phyloP scores from a whole-genome alignment of 2,113 vertebrate genomes.

The Aldabrachelys gigantea region DNA sequence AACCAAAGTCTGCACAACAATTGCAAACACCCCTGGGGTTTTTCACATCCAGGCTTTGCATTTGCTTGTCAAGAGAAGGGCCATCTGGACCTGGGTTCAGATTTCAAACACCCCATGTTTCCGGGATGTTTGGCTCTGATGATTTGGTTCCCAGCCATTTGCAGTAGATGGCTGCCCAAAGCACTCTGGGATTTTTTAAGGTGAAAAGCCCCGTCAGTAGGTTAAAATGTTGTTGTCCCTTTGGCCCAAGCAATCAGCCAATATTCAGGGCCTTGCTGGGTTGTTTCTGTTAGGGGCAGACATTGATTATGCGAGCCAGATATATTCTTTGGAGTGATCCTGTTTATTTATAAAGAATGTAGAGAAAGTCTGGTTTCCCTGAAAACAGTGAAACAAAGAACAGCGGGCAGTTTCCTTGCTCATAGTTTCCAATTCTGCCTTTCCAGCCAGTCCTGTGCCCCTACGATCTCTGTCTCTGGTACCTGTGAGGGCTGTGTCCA shows the following conservation, averaged over 20 bases:
- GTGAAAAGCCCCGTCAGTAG: not conserved
- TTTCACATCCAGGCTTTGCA: not conserved
- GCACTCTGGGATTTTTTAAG: not conserved
- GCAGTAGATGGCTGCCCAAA: not conserved
- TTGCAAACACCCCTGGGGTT: not conserved
- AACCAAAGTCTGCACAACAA: not conserved
- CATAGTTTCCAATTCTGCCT: not conserved
- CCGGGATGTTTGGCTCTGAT: not conserved
- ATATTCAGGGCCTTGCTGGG: not conserved
- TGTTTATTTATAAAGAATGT: not conserved
- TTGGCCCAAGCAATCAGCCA: not conserved
- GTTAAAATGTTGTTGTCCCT: not conserved
- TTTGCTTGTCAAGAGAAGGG: not conserved
- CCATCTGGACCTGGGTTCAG: not conserved
- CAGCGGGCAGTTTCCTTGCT: not conserved
- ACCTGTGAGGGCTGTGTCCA: not conserved
- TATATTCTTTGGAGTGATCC: too few species aligned
- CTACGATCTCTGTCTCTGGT: not conserved
- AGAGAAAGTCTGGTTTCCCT: not conserved
- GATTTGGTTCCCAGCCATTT: not conserved
- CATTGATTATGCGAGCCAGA: not conserved
- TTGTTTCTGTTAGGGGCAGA: not conserved
- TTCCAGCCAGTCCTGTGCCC: not conserved
- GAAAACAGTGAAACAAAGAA: fast-evolving
- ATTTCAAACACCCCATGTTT: not conserved